Evolutionary conservation across 1,140 invertebrate genomes (phyloP), one percentile per base, ranked within the genome.

Genomic region (Drosophila asahinai): DNA sequence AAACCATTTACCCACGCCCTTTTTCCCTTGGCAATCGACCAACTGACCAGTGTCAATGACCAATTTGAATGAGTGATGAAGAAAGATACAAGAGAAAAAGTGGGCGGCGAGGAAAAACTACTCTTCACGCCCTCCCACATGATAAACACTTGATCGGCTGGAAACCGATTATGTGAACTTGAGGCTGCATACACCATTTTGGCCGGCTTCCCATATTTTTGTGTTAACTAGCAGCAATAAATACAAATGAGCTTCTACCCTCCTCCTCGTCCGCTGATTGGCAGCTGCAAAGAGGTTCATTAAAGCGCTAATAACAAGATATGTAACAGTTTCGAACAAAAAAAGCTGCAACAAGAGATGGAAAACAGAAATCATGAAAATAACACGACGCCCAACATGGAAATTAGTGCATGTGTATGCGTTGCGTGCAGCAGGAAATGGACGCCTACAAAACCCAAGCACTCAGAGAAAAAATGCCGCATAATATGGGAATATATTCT

Each of bases 221-320:
- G 77, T 76, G 61, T 64, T 80, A 77, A 81, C 81, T 80, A 72
- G 55, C 67, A 52, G 49, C 57, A 48, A 80, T 71, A 76, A 47
- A 65, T 65, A 58, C 54, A 52, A 83, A 67, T 66, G 77, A 19
- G 66, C 30, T 54, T 58, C 30, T 51, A 27, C 70, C 47, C 54
- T 58, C 55, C 70, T 59, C 22, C 67, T 52, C 9, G 38, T 45
- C 71, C 62, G 64, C 11, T 84, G 81, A 81, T 84, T 86, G 81
- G 73, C 81, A 81, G 81, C 62, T 66, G 63, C 80, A 84, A 84
- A 84, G 78, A 86, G 73, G 77, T 84, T 84, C 81, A 84, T 84
- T 84, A 84, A 80, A 70, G 73, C 73, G 73, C 73, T 86, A 84
- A 84, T 81, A 83, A 83, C 72, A 67, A 81, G 81, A 72, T 77